phyloP scores from a whole-genome alignment of 2,113 vertebrate species.

The Arothron firmamentum region DNA sequence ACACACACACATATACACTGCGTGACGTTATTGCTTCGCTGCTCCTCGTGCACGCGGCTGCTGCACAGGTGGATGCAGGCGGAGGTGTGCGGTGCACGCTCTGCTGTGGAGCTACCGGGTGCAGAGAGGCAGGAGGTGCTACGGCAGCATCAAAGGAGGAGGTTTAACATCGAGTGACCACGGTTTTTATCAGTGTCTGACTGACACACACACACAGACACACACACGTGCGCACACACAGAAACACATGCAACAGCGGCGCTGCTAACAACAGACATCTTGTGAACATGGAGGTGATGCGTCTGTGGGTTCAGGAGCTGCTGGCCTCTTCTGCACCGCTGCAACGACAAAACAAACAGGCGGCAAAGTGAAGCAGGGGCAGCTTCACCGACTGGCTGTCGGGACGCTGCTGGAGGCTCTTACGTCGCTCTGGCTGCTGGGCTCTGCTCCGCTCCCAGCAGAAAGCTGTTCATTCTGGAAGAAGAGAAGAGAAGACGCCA shows the following conservation, averaged over 20 bases:
- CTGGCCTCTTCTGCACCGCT: conserved; percentile 53
- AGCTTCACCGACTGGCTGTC: conserved; percentile 49
- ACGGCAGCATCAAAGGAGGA: conserved; percentile 38
- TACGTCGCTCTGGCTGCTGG: conserved; percentile 56
- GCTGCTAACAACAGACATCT: conserved; percentile 11
- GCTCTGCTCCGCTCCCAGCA: conserved; percentile 66
- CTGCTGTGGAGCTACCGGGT: conserved; percentile 18
- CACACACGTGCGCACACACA: conserved; percentile 22
- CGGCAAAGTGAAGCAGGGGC: conserved; percentile 25
- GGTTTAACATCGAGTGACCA: conserved; percentile 18
- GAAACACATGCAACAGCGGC: not conserved
- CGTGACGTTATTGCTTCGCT: conserved; percentile 69
- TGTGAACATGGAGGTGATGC: conserved; percentile 32
- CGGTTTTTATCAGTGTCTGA: conserved; percentile 30
- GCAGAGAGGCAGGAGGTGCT: conserved; percentile 34
- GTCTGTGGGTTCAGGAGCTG: conserved; percentile 57
- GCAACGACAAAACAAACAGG: conserved; percentile 27
- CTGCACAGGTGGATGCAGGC: conserved; percentile 45
- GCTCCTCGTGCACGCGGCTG: conserved; percentile 60
- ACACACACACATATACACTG: conserved; percentile 37
- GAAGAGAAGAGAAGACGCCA: conserved; percentile 4
- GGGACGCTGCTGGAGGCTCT: conserved; percentile 44
- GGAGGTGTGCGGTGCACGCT: conserved; percentile 37
- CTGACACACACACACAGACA: conserved; percentile 30
- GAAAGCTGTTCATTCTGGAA: conserved; percentile 69